Evolutionary conservation across 2,113 vertebrate species (phyloP).

Genomic region (Dasyornis broadbenti): DNA sequence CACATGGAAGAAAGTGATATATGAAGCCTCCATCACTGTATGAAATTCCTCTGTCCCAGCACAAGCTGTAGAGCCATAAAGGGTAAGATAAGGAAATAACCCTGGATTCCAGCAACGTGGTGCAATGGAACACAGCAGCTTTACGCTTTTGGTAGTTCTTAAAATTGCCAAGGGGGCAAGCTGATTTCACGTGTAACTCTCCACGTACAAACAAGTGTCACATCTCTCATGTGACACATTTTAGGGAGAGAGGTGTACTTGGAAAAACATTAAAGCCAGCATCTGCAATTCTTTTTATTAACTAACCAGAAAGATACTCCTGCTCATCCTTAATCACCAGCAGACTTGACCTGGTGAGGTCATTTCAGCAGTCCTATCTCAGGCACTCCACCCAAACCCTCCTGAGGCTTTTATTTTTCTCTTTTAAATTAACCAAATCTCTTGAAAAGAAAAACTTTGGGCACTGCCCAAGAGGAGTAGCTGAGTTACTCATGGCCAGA

Average conservation of each 20-base stretch:
- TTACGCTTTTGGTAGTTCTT: fast-evolving
- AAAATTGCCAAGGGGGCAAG: no score
- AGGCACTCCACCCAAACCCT: background rate
- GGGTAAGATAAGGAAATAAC: background rate
- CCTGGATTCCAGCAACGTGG: background rate
- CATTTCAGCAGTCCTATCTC: background rate
- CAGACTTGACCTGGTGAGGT: background rate
- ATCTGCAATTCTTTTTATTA: background rate
- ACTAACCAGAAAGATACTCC: background rate
- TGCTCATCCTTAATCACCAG: background rate
- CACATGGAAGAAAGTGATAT: background rate
- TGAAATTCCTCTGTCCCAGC: background rate
- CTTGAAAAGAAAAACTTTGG: background rate
- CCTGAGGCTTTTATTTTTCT: background rate
- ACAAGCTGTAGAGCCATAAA: background rate
- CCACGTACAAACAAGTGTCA: background rate
- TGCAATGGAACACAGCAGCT: background rate
- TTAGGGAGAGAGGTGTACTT: background rate
- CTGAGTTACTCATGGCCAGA: background rate
- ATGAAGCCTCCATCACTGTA: background rate
- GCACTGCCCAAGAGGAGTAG: background rate
- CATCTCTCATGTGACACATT: background rate
- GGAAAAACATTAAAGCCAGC: background rate
- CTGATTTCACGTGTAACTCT: background rate
- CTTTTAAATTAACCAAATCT: background rate